These are phyloP conservation scores for Akabosia matsudoensis DNA, from an alignment of 1,140 invertebrate genomes.

Conservation along the genomic window DNA sequence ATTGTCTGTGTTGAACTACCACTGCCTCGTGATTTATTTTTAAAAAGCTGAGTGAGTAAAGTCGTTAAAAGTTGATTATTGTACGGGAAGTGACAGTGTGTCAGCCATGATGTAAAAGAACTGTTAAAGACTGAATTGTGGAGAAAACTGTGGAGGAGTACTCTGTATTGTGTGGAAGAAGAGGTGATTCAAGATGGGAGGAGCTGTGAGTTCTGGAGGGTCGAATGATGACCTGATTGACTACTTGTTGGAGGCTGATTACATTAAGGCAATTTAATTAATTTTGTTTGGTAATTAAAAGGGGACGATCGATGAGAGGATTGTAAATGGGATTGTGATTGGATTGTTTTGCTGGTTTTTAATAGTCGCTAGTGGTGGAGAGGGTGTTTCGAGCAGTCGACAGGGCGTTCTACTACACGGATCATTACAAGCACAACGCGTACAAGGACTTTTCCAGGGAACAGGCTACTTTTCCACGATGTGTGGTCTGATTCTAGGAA, in stretches of 20 bases:
- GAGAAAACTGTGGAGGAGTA: too few species aligned
- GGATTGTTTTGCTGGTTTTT: slow-evolving; percentile 18
- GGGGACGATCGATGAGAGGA: too few species aligned
- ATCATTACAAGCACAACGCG: slow-evolving; percentile 63
- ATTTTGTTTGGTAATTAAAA: too few species aligned
- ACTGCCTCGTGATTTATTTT: too few species aligned
- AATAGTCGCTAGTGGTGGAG: slow-evolving; percentile 62
- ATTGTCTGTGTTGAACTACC: too few species aligned
- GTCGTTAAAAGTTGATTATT: too few species aligned
- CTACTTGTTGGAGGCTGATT: slow-evolving; percentile 70
- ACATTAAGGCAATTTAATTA: slow-evolving; percentile 70
- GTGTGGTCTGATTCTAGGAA: slow-evolving; percentile 78
- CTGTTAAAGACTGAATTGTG: too few species aligned
- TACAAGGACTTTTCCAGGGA: slow-evolving; percentile 83
- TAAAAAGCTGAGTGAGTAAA: too few species aligned
- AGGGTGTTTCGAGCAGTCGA: slow-evolving; percentile 79
- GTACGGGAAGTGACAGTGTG: too few species aligned
- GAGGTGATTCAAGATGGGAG: too few species aligned
- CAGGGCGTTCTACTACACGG: slow-evolving; percentile 74
- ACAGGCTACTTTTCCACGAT: slow-evolving; percentile 88
- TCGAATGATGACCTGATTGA: slow-evolving; percentile 85
- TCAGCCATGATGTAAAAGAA: too few species aligned
- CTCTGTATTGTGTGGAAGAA: slow-evolving; percentile 33
- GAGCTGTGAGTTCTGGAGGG: slow-evolving; percentile 71
- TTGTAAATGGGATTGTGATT: too few species aligned